These are phyloP conservation scores for Butorides virescens DNA, from an alignment of 2,113 vertebrate genomes.

Conservation along the genomic window DNA sequence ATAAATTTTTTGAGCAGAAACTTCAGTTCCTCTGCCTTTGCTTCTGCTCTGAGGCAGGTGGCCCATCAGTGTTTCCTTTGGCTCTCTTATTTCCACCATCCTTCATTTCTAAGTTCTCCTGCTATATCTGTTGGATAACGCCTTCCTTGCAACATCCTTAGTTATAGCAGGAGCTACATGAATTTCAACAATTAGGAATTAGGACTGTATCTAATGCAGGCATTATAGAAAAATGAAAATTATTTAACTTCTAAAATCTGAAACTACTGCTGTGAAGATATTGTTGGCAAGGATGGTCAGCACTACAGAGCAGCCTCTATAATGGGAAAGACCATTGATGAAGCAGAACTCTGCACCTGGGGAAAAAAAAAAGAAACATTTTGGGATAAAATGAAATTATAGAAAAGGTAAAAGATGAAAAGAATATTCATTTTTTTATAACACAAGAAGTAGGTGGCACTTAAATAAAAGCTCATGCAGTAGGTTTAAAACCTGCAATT, in stretches of 20 bases:
- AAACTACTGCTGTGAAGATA: neutral
- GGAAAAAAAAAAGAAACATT: neutral
- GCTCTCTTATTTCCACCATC: neutral
- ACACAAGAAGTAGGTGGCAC: fast-evolving
- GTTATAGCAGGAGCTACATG: neutral
- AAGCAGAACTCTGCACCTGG: neutral
- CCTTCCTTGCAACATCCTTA: neutral
- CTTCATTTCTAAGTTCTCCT: neutral
- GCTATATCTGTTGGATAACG: neutral
- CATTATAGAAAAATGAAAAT: neutral
- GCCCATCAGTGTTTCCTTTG: neutral
- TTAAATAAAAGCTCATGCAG: neutral
- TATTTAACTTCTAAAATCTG: neutral
- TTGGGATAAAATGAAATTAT: neutral
- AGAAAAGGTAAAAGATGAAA: neutral
- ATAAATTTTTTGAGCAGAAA: neutral
- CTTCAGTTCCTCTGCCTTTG: neutral
- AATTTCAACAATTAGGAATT: neutral
- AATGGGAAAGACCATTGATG: neutral
- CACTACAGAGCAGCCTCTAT: neutral
- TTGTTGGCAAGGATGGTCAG: neutral
- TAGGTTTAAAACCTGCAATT: neutral
- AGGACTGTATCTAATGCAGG: neutral
- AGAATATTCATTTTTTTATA: neutral
- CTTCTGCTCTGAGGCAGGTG: neutral